Percentiles rank a stretch among this genome's conserved stretches.
Conservation (phyloP, 1,140 invertebrate genomes). For the Euwallacea similis region DNA sequence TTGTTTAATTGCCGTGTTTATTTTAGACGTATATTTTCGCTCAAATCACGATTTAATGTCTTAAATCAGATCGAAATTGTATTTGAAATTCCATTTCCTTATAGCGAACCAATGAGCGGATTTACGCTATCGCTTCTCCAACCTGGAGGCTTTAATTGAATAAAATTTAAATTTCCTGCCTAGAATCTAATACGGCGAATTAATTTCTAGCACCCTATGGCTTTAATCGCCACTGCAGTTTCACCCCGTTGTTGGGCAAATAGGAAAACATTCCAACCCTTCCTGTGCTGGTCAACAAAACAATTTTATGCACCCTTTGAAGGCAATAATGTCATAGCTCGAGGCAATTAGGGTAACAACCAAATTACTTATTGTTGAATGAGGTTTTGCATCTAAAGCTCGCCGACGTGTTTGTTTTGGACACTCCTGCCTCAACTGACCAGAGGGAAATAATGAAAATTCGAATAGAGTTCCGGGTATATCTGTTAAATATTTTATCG, state of each 20-base stretch:
- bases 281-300: slow-evolving; percentile 34
- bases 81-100: background rate
- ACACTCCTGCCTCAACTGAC: background rate
- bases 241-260: slow-evolving; percentile 34
- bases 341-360: slow-evolving; percentile 37
- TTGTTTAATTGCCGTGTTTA: slow-evolving; percentile 11
- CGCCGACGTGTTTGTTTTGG: slow-evolving; percentile 12
- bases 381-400: slow-evolving; percentile 32
- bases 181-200: slow-evolving; percentile 34
- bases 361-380: slow-evolving; percentile 35
- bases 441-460: too few relatives aligned
- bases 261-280: slow-evolving; percentile 35
- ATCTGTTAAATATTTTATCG: background rate
- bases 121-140: slow-evolving; percentile 1
- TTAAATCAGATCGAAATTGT: background rate
- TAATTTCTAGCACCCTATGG: slow-evolving; percentile 36
- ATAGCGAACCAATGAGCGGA: background rate
- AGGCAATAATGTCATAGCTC: slow-evolving; percentile 34
- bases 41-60: too few relatives aligned
- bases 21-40: background rate
- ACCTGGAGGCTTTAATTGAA: slow-evolving; percentile 17
- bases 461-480: background rate
- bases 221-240: slow-evolving; percentile 34
- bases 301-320: slow-evolving; percentile 38
- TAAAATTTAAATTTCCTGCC: slow-evolving; percentile 30